Evolutionary conservation across 2,113 vertebrate genomes (phyloP).

Genomic region (Coryphaenoides rupestris): DNA sequence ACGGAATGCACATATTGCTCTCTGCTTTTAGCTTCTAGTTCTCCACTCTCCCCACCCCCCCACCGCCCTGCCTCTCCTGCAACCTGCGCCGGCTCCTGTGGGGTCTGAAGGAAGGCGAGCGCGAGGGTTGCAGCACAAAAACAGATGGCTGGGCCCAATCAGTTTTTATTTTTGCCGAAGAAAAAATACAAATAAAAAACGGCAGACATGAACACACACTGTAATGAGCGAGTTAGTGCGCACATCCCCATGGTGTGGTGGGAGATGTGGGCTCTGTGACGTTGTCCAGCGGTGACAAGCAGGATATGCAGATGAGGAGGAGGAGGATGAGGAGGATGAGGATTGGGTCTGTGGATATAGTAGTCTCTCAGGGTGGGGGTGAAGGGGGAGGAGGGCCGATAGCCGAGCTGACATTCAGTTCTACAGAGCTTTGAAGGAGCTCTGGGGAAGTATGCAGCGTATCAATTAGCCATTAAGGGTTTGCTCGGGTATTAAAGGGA

Average conservation of each 20-base stretch:
- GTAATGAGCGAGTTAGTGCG: slow-evolving; percentile 30
- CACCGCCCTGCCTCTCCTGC: background rate
- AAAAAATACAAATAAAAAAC: slow-evolving; percentile 22
- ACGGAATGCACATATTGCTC: slow-evolving; percentile 42
- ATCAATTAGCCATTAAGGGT: slow-evolving; percentile 72
- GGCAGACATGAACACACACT: slow-evolving; percentile 37
- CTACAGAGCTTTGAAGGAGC: slow-evolving; percentile 49
- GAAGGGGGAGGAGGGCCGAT: slow-evolving; percentile 8
- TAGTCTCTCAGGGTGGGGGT: slow-evolving; percentile 15
- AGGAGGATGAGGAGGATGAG: slow-evolving; percentile 33
- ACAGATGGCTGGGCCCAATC: slow-evolving; percentile 60
- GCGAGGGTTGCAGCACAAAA: slow-evolving; percentile 46
- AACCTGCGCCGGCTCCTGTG: too few species aligned
- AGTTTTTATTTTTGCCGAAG: slow-evolving; percentile 40
- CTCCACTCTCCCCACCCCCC: background rate
- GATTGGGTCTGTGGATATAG: slow-evolving; percentile 8
- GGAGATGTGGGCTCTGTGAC: slow-evolving; percentile 16
- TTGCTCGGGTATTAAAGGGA: slow-evolving; percentile 68
- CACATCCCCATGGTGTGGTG: background rate
- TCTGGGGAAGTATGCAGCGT: slow-evolving; percentile 58
- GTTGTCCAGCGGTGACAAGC: slow-evolving; percentile 18
- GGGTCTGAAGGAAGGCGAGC: slow-evolving; percentile 28
- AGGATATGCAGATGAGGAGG: slow-evolving; percentile 33
- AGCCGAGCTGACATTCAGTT: slow-evolving; percentile 55
- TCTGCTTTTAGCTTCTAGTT: too few species aligned